Base-by-base conservation (phyloP, 2,888 invertebrate species). In the Psylliodes chrysocephalus region DNA sequence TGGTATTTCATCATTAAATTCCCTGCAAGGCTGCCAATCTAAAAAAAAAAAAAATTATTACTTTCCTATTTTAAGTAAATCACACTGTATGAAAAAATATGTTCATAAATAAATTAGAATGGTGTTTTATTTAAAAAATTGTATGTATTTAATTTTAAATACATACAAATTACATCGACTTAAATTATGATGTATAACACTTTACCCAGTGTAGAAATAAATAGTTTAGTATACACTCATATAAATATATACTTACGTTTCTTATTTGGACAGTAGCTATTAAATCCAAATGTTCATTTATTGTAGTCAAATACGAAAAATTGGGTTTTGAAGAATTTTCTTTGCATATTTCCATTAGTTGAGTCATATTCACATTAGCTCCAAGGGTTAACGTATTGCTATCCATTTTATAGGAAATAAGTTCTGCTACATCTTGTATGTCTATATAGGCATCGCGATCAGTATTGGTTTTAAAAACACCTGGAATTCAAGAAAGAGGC, bases 191-290 rank as follows among this genome's bases (percentile, higher is more conserved):
- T n/a, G n/a, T n/a, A n/a, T n/a, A n/a, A n/a, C n/a, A n/a, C n/a
- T n/a, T n/a, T n/a, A n/a, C n/a, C n/a, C n/a, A n/a, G n/a, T n/a
- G n/a, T n/a, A n/a, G n/a, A n/a, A n/a, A n/a, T n/a, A n/a, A n/a
- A n/a, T n/a, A n/a, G n/a, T n/a, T n/a, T n/a, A n/a, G n/a, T n/a
- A n/a, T n/a, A n/a, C 22, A 22, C 22, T 6, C 22, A 22, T 2
- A 22, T 4, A 22, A 22, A 22, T 12, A 4, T 6, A 19, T 47
- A 64, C 87, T 85, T 79, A 91, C 91, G 82, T 92, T 92, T 78
- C 92, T 84, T 0, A 92, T 88, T 14, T 91, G 88, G 2, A 89
- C 85, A 78, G 88, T 89, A 0, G 91, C 92, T 1, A 92, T 87
- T 56, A 90, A 78, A 71, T 89, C 88, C 66, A 92, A 79, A 76